phyloP scores from a whole-genome alignment of 2,113 vertebrate species.

The Pyxicephalus adspersus region DNA sequence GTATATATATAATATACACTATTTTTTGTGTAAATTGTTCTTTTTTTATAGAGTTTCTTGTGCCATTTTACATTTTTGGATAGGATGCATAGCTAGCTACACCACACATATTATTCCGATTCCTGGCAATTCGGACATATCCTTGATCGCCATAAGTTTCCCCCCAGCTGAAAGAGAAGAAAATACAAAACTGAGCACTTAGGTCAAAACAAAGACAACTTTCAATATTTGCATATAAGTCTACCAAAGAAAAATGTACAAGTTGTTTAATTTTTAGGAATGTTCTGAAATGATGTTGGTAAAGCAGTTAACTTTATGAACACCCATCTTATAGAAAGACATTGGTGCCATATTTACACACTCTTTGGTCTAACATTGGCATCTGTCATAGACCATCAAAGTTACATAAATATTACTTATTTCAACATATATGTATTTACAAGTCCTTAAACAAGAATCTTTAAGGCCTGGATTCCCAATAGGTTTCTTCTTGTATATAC shows the following conservation, averaged over 20 bases:
- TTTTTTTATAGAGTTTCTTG: neutral
- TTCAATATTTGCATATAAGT: too few species aligned
- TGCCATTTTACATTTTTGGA: conserved; percentile 56
- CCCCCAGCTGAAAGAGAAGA: conserved; percentile 69
- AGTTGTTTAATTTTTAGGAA: neutral
- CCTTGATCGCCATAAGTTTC: conserved; percentile 65
- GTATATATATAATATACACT: too few species aligned
- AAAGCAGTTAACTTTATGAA: neutral
- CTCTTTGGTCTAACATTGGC: too few species aligned
- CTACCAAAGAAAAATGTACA: neutral
- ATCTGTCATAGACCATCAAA: too few species aligned
- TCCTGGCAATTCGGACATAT: conserved; percentile 73
- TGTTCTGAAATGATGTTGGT: neutral
- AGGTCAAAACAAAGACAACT: too few species aligned
- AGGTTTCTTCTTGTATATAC: too few species aligned
- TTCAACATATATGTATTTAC: too few species aligned
- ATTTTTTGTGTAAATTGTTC: neutral
- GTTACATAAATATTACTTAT: too few species aligned
- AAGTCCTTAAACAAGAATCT: too few species aligned
- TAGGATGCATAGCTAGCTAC: conserved; percentile 71
- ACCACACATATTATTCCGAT: conserved; percentile 71
- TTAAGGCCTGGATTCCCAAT: too few species aligned
- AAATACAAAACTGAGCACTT: neutral
- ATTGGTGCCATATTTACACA: neutral
- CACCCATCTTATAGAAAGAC: neutral